These are phyloP conservation scores for Limnephilus marmoratus DNA, from an alignment of 2,888 invertebrate genomes.

Conservation along the genomic window DNA sequence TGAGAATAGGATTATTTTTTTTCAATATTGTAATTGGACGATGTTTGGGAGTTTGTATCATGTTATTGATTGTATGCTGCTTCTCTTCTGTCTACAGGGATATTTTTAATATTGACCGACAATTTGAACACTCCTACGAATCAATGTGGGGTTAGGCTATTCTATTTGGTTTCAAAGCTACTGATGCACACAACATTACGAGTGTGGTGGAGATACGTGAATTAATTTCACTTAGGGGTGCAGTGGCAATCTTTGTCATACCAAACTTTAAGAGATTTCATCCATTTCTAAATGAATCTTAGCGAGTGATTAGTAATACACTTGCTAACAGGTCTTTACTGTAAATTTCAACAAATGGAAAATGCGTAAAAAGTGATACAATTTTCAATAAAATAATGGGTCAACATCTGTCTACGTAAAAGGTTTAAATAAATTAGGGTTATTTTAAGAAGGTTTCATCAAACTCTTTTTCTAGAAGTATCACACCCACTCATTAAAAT, in stretches of 20 bases:
- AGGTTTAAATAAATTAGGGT: not conserved
- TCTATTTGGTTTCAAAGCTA: slow-evolving; percentile 17
- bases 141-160: slow-evolving; percentile 4
- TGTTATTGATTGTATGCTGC: slow-evolving; percentile 67
- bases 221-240: not conserved
- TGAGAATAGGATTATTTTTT: not conserved
- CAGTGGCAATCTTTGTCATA: not conserved
- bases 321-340: not conserved
- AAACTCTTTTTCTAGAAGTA: not conserved
- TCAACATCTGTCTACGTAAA: not conserved
- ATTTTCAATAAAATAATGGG: not conserved
- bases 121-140: slow-evolving; percentile 31
- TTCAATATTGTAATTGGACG: slow-evolving; percentile 12
- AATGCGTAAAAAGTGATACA: not conserved
- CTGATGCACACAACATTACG: not conserved
- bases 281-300: not conserved
- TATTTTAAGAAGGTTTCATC: slow-evolving; percentile 2
- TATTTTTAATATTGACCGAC: slow-evolving; percentile 35
- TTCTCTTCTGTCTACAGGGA: slow-evolving; percentile 57
- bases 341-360: not conserved
- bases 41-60: slow-evolving; percentile 32
- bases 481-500: not conserved
- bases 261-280: not conserved
- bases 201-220: not conserved
- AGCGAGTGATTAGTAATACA: not conserved